phyloP scores from a whole-genome alignment of 2,113 vertebrate genomes.

The Verasper variegatus region DNA sequence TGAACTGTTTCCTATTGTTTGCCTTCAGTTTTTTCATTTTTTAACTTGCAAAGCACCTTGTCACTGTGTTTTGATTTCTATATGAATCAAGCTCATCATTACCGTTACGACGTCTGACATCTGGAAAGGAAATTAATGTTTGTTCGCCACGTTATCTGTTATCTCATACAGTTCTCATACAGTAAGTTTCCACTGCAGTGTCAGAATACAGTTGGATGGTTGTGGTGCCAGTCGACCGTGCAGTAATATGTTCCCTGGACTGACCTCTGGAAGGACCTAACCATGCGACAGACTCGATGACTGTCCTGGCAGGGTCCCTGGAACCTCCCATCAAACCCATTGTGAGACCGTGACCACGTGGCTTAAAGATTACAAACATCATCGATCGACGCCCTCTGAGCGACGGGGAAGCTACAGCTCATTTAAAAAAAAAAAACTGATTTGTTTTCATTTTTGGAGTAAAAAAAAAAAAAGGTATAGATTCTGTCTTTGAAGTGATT shows the following conservation, averaged over 20 bases:
- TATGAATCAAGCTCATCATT: too few species aligned
- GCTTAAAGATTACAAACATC: slow-evolving; percentile 46
- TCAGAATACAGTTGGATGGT: slow-evolving; percentile 11
- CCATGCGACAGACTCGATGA: slow-evolving; percentile 41
- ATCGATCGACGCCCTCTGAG: slow-evolving; percentile 50
- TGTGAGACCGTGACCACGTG: slow-evolving; percentile 33
- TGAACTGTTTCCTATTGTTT: background rate
- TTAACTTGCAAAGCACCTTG: too few species aligned
- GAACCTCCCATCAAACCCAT: slow-evolving; percentile 43
- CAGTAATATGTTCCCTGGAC: slow-evolving; percentile 24
- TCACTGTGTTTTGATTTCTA: too few species aligned
- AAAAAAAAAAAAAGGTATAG: slow-evolving; percentile 36
- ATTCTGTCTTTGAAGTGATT: slow-evolving; percentile 65
- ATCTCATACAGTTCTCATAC: background rate
- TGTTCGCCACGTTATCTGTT: background rate
- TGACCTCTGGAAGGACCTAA: slow-evolving; percentile 48
- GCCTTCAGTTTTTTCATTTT: too few species aligned
- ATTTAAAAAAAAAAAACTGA: slow-evolving; percentile 41
- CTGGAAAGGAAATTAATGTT: background rate
- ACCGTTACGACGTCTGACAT: too few species aligned
- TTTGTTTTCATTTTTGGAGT: background rate
- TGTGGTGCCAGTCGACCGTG: slow-evolving; percentile 22
- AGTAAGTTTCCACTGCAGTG: background rate
- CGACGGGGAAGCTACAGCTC: slow-evolving; percentile 34
- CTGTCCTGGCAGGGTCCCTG: slow-evolving; percentile 36